Evolutionary conservation across 2,797 vertebrate genomes (phyloP).

Genomic region (Emys orbicularis): DNA sequence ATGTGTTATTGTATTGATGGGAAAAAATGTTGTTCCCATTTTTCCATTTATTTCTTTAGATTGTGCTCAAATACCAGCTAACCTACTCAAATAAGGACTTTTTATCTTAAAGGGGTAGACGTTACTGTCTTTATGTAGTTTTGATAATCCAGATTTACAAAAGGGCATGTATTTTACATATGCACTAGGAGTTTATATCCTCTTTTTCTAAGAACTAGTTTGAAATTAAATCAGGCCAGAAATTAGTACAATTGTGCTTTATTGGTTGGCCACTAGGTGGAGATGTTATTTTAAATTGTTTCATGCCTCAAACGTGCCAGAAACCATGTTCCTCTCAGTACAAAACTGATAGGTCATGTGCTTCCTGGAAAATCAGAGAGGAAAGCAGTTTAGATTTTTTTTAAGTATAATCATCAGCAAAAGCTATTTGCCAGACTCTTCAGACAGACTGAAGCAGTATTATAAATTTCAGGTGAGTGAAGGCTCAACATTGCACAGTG

Average conservation of each 20-base stretch:
- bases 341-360: neutral
- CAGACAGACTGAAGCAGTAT: neutral
- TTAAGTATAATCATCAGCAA: neutral
- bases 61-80: neutral
- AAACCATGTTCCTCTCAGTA: neutral
- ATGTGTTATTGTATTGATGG: neutral
- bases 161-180: neutral
- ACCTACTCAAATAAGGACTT: neutral
- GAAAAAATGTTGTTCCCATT: neutral
- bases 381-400: neutral
- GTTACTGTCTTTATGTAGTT: neutral
- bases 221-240: neutral
- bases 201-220: neutral
- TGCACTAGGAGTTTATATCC: neutral
- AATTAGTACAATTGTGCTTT: neutral
- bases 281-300: neutral
- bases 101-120: neutral
- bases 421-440: neutral
- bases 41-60: neutral
- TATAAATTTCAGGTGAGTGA: neutral
- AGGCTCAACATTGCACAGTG: neutral
- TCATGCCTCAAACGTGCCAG: neutral
- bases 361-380: neutral
- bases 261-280: slow-evolving; percentile 53
- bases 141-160: neutral